A percentile compares a stretch with the other conserved stretches of the same genome.
Conservation (phyloP, 2,888 invertebrate genomes). For the Alcis repandata region DNA sequence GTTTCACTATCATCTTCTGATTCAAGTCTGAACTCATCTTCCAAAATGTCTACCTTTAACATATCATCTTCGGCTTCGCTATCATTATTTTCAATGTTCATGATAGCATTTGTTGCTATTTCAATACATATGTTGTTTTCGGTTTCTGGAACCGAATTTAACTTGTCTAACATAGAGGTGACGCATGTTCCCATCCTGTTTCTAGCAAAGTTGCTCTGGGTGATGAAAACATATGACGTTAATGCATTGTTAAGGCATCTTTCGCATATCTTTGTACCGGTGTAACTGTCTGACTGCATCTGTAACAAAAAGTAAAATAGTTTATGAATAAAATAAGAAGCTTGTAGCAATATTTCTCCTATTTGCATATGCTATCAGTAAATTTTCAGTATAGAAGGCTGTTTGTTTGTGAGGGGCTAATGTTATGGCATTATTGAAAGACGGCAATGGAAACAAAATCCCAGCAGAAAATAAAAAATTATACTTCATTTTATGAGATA, state of each 20-base stretch:
- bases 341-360: not conserved
- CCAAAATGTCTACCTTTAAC: slow-evolving; percentile 70
- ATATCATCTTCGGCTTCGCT: slow-evolving; percentile 56
- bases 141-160: slow-evolving; percentile 54
- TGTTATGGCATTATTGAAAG: no score
- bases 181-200: slow-evolving; percentile 70
- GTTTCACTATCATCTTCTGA: slow-evolving; percentile 61
- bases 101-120: slow-evolving; percentile 65
- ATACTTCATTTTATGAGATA: no score
- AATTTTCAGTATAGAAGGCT: no score
- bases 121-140: slow-evolving; percentile 70
- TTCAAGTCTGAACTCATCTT: slow-evolving; percentile 77
- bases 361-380: no score
- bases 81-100: slow-evolving; percentile 61
- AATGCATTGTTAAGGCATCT: slow-evolving; percentile 73
- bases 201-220: slow-evolving; percentile 64
- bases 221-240: slow-evolving; percentile 70
- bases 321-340: slow-evolving; percentile 34
- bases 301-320: slow-evolving; percentile 69
- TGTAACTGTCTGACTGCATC: slow-evolving; percentile 68
- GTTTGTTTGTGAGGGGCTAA: no score
- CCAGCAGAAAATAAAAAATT: no score
- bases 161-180: slow-evolving; percentile 63
- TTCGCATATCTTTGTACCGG: slow-evolving; percentile 77
- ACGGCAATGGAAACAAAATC: no score